Conservation (phyloP, 2,888 invertebrate species). For the Blastobasis adustella region DNA sequence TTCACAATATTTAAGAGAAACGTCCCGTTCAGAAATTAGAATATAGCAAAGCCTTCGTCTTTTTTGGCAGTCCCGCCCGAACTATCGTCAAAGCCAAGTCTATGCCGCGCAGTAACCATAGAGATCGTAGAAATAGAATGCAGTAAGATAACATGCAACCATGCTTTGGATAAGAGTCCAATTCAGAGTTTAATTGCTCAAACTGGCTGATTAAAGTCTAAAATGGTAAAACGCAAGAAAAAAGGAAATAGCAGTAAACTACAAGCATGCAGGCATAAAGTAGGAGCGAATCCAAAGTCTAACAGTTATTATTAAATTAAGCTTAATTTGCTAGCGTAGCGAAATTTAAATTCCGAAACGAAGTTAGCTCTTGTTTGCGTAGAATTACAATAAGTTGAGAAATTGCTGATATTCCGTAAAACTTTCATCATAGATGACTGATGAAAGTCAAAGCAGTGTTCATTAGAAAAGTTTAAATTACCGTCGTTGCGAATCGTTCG, state of each 20-base stretch:
- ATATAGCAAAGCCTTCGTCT: conserved; percentile 50
- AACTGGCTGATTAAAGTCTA: conserved; percentile 38
- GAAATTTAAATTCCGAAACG: conserved; percentile 12
- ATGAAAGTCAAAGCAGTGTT: conserved; percentile 5
- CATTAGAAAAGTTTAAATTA: conserved; percentile 1
- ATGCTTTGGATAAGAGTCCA: conserved; percentile 48
- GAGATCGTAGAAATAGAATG: conserved; percentile 73
- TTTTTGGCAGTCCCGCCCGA: conserved; percentile 54
- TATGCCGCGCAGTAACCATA: conserved; percentile 76
- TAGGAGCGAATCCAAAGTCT: conserved; percentile 58
- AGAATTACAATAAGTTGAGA: background rate
- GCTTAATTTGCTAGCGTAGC: conserved; percentile 15
- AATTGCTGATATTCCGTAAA: conserved; percentile 5
- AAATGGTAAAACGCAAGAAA: conserved; percentile 34
- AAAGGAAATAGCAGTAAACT: conserved; percentile 44
- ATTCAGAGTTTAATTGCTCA: conserved; percentile 34
- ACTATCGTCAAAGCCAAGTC: conserved; percentile 68
- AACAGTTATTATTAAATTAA: conserved; percentile 12
- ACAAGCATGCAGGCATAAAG: conserved; percentile 67
- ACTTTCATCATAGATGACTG: conserved; percentile 2
- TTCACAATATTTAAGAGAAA: conserved; percentile 24
- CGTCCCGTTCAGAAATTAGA: conserved; percentile 34
- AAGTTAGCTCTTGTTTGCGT: background rate
- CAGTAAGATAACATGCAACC: conserved; percentile 66
- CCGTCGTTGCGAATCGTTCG: conserved; percentile 13